Conservation (phyloP, 2,113 vertebrate species). For the Anser cygnoides region DNA sequence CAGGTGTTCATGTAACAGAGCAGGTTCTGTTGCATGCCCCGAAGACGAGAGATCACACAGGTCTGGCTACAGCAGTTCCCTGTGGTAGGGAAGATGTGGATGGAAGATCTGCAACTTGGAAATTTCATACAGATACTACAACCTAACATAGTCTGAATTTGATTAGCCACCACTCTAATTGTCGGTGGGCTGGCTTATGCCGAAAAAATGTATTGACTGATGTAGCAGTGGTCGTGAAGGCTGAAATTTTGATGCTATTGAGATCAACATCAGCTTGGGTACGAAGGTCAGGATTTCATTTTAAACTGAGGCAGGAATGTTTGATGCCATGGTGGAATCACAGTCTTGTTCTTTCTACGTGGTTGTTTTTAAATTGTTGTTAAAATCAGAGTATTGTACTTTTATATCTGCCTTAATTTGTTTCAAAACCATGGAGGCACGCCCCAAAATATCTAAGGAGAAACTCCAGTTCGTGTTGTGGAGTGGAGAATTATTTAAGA, state of each 20-base stretch:
- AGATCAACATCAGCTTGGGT: background rate
- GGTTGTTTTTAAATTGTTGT: background rate
- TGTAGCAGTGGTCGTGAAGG: background rate
- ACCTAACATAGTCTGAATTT: background rate
- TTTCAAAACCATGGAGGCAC: background rate
- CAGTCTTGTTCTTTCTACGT: fast-evolving
- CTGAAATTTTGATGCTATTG: background rate
- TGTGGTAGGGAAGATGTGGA: no score
- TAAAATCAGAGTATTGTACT: background rate
- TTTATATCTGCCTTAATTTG: background rate
- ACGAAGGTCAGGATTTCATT: background rate
- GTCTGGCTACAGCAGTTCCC: background rate
- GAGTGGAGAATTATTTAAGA: background rate
- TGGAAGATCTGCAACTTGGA: background rate
- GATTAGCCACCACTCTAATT: background rate
- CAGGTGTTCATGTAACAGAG: background rate
- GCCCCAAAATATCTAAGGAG: background rate
- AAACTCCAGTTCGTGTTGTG: background rate
- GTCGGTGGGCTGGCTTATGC: background rate
- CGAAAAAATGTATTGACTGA: background rate
- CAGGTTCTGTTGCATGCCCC: background rate
- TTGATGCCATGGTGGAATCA: background rate
- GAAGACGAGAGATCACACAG: background rate
- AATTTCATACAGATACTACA: background rate
- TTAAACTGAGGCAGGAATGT: background rate